A percentile compares a stretch with the other conserved stretches of the same genome.
phyloP scores from a whole-genome alignment of 2,888 invertebrate genomes.

The Acleris sparsana region DNA sequence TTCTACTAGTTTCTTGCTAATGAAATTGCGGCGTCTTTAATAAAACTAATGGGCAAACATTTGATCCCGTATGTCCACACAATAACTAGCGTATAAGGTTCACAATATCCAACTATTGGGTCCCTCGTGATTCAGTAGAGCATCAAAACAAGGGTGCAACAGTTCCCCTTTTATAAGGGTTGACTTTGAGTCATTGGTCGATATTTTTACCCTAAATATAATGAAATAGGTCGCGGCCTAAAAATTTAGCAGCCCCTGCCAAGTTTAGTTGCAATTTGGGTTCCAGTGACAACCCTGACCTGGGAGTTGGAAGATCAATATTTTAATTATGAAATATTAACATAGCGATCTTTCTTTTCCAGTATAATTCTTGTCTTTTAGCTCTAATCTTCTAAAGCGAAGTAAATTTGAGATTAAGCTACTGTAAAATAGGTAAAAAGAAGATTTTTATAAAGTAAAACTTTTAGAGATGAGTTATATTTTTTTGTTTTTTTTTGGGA shows the following conservation, averaged over 20 bases:
- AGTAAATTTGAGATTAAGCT: too few relatives aligned
- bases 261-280: conserved; percentile 20
- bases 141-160: conserved; percentile 55
- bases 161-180: conserved; percentile 58
- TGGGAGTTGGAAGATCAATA: neutral
- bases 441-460: too few relatives aligned
- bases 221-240: conserved; percentile 48
- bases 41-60: conserved; percentile 71
- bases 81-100: conserved; percentile 41
- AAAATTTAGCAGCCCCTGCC: conserved; percentile 1
- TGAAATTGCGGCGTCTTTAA: conserved; percentile 53
- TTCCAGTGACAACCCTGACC: conserved; percentile 35
- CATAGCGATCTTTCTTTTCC: neutral
- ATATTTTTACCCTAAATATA: conserved; percentile 62
- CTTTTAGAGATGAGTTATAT: too few relatives aligned
- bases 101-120: conserved; percentile 41
- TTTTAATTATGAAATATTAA: neutral
- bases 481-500: too few relatives aligned
- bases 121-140: conserved; percentile 63
- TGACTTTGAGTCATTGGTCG: conserved; percentile 64
- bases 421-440: too few relatives aligned
- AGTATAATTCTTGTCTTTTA: neutral
- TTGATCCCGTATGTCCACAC: conserved; percentile 51
- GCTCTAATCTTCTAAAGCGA: too few relatives aligned
- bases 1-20: conserved; percentile 23